A percentile compares a stretch with the other conserved stretches of the same genome.
Evolutionary conservation across 2,797 vertebrate genomes (phyloP).

Genomic region (Sebastes hubbsi): DNA sequence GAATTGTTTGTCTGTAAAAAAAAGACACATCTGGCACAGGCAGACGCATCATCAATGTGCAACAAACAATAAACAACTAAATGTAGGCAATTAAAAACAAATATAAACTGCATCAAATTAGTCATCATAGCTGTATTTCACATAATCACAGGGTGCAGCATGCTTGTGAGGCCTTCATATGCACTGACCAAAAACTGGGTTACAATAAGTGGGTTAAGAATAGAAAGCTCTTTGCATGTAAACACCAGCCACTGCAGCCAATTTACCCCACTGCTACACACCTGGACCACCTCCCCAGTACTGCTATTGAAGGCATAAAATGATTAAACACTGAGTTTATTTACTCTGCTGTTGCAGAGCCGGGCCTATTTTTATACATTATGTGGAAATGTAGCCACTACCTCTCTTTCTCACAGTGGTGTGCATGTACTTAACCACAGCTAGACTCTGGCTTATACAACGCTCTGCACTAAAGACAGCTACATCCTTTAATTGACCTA

Average conservation of each 20-base stretch:
- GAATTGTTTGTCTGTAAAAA: background rate
- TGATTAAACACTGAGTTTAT: conserved; percentile 68
- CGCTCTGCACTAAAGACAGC: background rate
- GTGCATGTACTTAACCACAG: conserved; percentile 23
- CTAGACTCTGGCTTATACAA: background rate
- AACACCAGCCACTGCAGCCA: conserved; percentile 45
- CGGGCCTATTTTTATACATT: conserved; percentile 45
- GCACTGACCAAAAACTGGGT: conserved; percentile 46
- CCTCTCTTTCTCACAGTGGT: conserved; percentile 34
- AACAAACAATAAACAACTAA: background rate
- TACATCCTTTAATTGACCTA: conserved; percentile 14
- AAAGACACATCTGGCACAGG: background rate
- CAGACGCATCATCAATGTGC: background rate
- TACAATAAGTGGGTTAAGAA: conserved; percentile 58
- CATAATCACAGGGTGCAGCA: background rate
- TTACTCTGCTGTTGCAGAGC: conserved; percentile 45
- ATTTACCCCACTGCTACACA: conserved; percentile 55
- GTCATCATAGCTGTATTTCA: background rate
- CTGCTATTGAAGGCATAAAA: conserved; percentile 43
- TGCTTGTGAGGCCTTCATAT: conserved; percentile 10
- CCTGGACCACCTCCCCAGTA: conserved; percentile 63
- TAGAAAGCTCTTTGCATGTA: conserved; percentile 46
- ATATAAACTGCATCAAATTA: background rate
- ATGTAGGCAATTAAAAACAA: background rate
- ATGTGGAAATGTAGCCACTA: conserved; percentile 36